Evolutionary conservation across 2,888 invertebrate species (phyloP), one percentile per base, ranked within the genome.

Genomic region (Tinea trinotella): DNA sequence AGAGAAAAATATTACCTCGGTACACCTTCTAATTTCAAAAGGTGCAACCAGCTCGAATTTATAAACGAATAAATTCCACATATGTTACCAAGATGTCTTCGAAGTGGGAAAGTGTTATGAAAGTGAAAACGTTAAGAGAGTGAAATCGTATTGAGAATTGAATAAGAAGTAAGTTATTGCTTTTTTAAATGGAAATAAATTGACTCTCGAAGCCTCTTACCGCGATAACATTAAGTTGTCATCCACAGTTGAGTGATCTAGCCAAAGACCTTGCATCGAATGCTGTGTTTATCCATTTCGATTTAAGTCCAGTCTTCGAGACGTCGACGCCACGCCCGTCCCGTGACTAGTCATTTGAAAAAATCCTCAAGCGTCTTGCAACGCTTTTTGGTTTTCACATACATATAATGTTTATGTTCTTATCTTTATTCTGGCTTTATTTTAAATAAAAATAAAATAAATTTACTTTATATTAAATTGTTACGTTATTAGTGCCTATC

Each of bases 21-120:
- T 24, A 71, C 68, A 65, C 62, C 67, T 71, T 73, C 76, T 74
- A 75, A 74, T 77, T 76, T 50, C 76, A 74, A 76, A 76, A 76
- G 68, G 74, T 71, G 74, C 74, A 68, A 64, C 66, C 60, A 63
- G 63, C 69, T 68, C 66, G 65, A 70, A 68, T 74, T 76, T 69
- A 61, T 61, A 50, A 24, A 50, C 7, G 49, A 49, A 49, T 22
- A 49, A 49, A 49, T 49, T 49, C 7, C n/a, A 22, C 50, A 50
- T 18, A 13, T 5, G 30, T 30, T 2, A 30, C 30, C 7, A 30
- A 30, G 30, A n/a, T 30, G 30, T 7, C 30, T 2, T 30, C n/a
- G n/a, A n/a, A n/a, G n/a, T n/a, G n/a, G n/a, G n/a, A n/a, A n/a
- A n/a, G n/a, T n/a, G n/a, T n/a, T n/a, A n/a, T n/a, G n/a, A n/a